Base-by-base conservation (phyloP, 2,113 vertebrate genomes). In the Reinhardtius hippoglossoides region DNA sequence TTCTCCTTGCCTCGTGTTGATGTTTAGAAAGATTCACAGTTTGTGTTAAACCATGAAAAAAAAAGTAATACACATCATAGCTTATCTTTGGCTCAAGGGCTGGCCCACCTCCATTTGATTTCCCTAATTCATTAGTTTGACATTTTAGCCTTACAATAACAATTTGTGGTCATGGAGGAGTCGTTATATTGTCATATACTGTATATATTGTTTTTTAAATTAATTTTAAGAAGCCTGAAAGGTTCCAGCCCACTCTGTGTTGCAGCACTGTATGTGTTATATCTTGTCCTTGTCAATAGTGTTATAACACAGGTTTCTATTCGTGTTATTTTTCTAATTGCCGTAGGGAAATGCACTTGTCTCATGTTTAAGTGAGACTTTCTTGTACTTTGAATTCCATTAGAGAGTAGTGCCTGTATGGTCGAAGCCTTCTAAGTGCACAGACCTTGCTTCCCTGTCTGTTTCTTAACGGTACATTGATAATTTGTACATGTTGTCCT, bases 211-310 rank as follows among this genome's bases (percentile, higher is more conserved):
- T 46, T 46, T 52, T 46, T 67, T 0, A n/a, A n/a, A 56, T 71
- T 35, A 40, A 70, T 77, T 77, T 62, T 16, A 42, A 63, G 27
- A 50, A 63, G 23, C 21, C 37, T 23, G 8, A 69, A 37, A 68
- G 13, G 1, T 4, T 54, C 31, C 31, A 31, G 31, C 31, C 31
- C 31, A 8, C 31, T 50, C 8, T 56, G 54, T 56, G 21, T n/a
- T 13, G 31, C 31, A 31, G 31, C 31, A 31, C 31, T 42, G 48
- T 55, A 16, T 6, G 20, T 15, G 40, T 58, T 67, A 7, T 23
- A 20, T 55, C 13, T 63, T 69, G 31, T 69, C 54, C 64, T 56
- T 56, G 42, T 69, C 74, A 54, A 46, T 64, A 55, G n/a, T 56
- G 23, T 71, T 15, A 35, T 31, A 31, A 27, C 4, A 31, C 27